phyloP scores from a whole-genome alignment of 2,888 invertebrate species.

The Megalurothrips usitatus region DNA sequence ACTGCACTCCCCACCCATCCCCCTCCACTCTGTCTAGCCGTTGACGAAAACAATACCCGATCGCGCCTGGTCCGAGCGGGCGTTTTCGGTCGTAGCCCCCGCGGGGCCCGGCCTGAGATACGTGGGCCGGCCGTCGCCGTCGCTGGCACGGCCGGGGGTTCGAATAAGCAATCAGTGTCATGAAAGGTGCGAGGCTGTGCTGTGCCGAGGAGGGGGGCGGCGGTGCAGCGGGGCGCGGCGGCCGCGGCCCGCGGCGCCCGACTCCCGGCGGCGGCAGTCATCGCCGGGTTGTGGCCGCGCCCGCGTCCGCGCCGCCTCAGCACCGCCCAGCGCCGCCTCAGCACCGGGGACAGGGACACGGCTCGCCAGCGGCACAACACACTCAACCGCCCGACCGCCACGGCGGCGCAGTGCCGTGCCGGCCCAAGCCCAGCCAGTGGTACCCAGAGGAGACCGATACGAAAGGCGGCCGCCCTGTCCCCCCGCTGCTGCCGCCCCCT shows the following conservation, averaged over 20 bases:
- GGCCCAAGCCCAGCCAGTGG: too few species aligned
- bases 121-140: background rate
- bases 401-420: too few species aligned
- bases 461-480: background rate
- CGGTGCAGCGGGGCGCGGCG: background rate
- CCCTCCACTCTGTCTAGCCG: background rate
- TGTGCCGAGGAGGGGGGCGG: background rate
- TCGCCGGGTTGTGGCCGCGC: too few species aligned
- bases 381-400: background rate
- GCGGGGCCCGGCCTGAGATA: background rate
- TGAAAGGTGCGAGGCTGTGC: constrained; percentile 11
- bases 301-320: too few species aligned
- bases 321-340: too few species aligned
- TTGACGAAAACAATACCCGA: too few species aligned
- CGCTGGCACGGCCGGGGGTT: background rate
- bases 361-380: background rate
- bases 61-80: too few species aligned
- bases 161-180: constrained; percentile 1
- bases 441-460: background rate
- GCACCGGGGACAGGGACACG: background rate
- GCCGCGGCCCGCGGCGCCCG: background rate
- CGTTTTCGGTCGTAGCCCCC: background rate
- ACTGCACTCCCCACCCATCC: too few species aligned
- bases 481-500: background rate
- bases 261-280: background rate